Percentiles rank a stretch among this genome's conserved stretches.
Conservation (phyloP, 2,113 vertebrate genomes). For the Enhydra lutris region DNA sequence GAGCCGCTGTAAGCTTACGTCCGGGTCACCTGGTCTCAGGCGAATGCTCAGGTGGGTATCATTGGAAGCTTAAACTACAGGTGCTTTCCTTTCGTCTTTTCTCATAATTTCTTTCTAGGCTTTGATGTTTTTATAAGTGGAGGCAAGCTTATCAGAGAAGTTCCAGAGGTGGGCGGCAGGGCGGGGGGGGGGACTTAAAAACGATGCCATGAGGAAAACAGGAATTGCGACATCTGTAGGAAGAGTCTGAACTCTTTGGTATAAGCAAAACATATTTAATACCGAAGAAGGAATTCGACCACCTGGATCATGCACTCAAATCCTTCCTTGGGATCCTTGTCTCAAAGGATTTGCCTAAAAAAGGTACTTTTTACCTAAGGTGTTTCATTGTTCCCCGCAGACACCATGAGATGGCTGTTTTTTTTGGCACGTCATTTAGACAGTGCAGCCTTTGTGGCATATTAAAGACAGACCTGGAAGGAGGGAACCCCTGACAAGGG, state of each 20-base stretch:
- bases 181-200: conserved; percentile 65
- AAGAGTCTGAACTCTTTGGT: conserved; percentile 64
- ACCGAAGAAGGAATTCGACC: conserved; percentile 67
- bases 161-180: conserved; percentile 33
- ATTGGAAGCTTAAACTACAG: conserved; percentile 75
- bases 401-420: not conserved
- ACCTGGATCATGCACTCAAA: conserved; percentile 67
- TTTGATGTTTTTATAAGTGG: conserved; percentile 78
- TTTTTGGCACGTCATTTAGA: conserved; percentile 50
- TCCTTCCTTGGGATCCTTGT: conserved; percentile 39
- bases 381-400: conserved; percentile 59
- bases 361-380: conserved; percentile 34
- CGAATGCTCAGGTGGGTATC: conserved; percentile 58
- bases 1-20: not conserved
- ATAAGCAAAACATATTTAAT: conserved; percentile 68
- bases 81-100: conserved; percentile 61
- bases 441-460: not conserved
- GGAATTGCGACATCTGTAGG: conserved; percentile 67
- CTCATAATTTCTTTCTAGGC: conserved; percentile 58
- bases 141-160: conserved; percentile 75
- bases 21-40: not conserved
- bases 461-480: conserved; percentile 41
- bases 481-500: conserved; percentile 30
- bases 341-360: conserved; percentile 67
- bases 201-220: conserved; percentile 50